A percentile compares a stretch with the other conserved stretches of the same genome.
Conservation (phyloP, 64 coral and sea anemone species). For the Astreopora myriophthalma region DNA sequence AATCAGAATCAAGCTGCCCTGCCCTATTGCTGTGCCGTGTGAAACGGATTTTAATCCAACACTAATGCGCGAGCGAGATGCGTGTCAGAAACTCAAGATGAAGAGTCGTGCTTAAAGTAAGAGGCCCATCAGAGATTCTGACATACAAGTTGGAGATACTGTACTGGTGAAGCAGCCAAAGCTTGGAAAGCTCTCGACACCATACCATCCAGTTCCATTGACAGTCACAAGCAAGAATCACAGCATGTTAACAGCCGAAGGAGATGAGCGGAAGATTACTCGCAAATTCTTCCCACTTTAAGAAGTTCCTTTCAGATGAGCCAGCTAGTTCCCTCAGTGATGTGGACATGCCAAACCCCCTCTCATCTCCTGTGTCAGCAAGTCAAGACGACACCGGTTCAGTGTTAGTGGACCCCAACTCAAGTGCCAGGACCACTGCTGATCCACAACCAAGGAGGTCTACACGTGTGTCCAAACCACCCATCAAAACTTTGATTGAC, state of each 20-base stretch:
- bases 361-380: not conserved
- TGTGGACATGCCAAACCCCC: not conserved
- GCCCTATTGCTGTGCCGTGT: not conserved
- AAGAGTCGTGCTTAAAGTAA: constrained; percentile 23
- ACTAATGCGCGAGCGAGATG: not conserved
- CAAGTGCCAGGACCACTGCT: too few species aligned
- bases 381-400: not conserved
- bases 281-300: constrained; percentile 50
- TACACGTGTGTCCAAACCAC: not conserved
- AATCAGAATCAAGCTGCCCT: constrained; percentile 32
- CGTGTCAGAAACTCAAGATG: constrained; percentile 36
- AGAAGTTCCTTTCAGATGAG: constrained; percentile 34
- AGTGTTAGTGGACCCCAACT: not conserved
- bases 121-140: constrained; percentile 9
- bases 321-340: constrained; percentile 5
- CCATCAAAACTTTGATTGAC: not conserved
- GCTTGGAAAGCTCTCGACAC: constrained; percentile 68
- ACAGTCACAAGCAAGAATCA: constrained; percentile 34
- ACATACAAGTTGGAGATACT: constrained; percentile 39
- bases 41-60: constrained; percentile 5
- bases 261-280: constrained; percentile 1
- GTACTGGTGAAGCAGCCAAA: constrained; percentile 62
- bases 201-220: constrained; percentile 35
- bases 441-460: not conserved
- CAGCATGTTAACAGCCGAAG: constrained; percentile 54